phyloP scores from a whole-genome alignment of 2,113 vertebrate species.

The Lycocorax pyrrhopterus region DNA sequence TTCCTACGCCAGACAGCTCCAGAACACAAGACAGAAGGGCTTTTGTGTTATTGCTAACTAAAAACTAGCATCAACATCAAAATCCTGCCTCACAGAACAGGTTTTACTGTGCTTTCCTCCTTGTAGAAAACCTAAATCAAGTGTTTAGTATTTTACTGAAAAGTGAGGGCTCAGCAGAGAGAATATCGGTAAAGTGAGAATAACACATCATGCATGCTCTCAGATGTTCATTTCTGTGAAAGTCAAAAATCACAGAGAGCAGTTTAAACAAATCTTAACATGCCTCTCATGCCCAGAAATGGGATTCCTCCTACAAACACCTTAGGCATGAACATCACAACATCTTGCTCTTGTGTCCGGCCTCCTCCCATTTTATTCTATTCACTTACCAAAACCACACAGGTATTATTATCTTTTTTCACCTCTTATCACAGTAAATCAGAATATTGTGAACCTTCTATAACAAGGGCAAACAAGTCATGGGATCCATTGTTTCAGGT shows the following conservation, averaged over 20 bases:
- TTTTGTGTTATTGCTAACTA: not conserved
- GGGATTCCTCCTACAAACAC: conserved; percentile 41
- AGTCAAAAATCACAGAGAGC: conserved; percentile 17
- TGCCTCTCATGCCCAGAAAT: conserved; percentile 36
- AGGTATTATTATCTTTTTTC: not conserved
- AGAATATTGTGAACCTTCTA: not conserved
- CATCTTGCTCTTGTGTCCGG: not conserved
- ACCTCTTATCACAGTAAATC: not conserved
- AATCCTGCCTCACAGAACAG: not conserved
- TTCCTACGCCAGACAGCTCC: not conserved
- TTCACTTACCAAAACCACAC: not conserved
- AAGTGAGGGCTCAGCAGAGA: not conserved
- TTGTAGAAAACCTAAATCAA: not conserved
- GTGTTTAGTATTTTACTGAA: not conserved
- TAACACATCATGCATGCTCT: not conserved
- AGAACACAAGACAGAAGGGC: not conserved
- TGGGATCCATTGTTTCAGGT: not conserved
- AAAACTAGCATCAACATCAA: not conserved
- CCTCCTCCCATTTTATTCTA: not conserved
- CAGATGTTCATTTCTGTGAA: not conserved
- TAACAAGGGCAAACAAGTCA: not conserved
- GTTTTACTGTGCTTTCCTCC: not conserved
- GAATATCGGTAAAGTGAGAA: not conserved
- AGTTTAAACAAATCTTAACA: conserved; percentile 41
- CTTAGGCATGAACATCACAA: conserved; percentile 13